phyloP scores from a whole-genome alignment of 92 coral and sea anemone species.

The Phenganax stokvisi region DNA sequence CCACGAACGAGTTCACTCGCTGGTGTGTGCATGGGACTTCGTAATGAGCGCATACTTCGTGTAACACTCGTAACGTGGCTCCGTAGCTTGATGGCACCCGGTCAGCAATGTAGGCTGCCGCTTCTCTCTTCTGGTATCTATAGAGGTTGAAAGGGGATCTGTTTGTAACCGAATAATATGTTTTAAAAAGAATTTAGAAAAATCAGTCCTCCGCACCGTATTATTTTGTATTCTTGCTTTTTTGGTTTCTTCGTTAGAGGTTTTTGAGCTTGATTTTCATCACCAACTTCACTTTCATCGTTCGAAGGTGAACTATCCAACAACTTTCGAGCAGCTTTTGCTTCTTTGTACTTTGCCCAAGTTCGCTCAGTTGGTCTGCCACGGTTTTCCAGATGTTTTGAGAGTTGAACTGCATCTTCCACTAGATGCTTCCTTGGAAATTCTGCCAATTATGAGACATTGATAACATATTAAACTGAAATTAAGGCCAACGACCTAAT shows the following conservation, averaged over 20 bases:
- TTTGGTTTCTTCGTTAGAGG: slow-evolving; percentile 60
- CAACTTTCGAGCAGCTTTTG: slow-evolving; percentile 50
- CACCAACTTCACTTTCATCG: background rate
- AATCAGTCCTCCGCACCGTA: slow-evolving; percentile 51
- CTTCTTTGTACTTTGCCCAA: slow-evolving; percentile 77
- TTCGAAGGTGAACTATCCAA: background rate
- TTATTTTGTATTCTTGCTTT: slow-evolving; percentile 75
- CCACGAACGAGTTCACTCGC: too few species aligned
- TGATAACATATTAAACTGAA: background rate
- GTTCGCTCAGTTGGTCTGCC: slow-evolving; percentile 91
- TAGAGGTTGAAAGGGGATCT: background rate
- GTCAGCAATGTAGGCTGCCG: slow-evolving; percentile 87
- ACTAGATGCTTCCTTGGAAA: slow-evolving; percentile 66
- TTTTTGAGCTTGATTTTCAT: background rate
- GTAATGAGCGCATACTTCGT: slow-evolving; percentile 54
- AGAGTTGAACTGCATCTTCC: slow-evolving; percentile 62
- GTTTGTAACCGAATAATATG: background rate
- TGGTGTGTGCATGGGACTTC: background rate
- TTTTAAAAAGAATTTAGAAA: background rate
- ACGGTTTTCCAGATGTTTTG: slow-evolving; percentile 73
- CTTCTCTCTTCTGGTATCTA: slow-evolving; percentile 74
- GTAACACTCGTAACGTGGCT: slow-evolving; percentile 77
- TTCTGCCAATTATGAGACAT: slow-evolving; percentile 31
- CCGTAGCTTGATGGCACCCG: slow-evolving; percentile 85
- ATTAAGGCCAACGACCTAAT: too few species aligned